Conservation (phyloP, 1,140 invertebrate species). For the Probaryconus sp. region DNA sequence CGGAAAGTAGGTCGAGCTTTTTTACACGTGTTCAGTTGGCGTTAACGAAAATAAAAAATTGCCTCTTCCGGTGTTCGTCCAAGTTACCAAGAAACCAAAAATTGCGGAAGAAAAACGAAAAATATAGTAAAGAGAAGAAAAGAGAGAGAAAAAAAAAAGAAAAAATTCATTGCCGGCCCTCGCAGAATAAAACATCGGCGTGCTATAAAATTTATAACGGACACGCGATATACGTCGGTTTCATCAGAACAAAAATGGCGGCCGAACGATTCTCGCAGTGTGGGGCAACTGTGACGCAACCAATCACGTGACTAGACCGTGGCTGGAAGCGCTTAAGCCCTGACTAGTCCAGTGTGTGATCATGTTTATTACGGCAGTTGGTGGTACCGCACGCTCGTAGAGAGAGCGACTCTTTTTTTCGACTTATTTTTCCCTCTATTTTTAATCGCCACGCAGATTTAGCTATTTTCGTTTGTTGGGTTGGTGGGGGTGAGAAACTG, state of each 20-base stretch:
- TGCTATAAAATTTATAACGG: conserved; percentile 30
- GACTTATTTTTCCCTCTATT: conserved; percentile 29
- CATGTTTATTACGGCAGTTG: conserved; percentile 74
- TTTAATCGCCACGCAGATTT: neutral
- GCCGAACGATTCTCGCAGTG: conserved; percentile 62
- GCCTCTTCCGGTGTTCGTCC: no score
- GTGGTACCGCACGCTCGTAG: conserved; percentile 59
- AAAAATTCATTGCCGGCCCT: no score
- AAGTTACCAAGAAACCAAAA: no score
- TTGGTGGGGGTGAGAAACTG: conserved; percentile 79
- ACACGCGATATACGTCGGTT: conserved; percentile 42
- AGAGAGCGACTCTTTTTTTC: conserved; percentile 48
- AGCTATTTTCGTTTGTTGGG: conserved; percentile 67
- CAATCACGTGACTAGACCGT: conserved; percentile 67
- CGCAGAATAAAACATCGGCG: no score
- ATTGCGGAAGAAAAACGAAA: no score
- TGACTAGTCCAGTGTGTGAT: conserved; percentile 76
- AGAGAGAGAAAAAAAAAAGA: neutral
- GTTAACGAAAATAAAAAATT: no score
- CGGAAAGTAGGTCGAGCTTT: no score
- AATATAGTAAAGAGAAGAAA: neutral
- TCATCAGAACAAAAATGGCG: conserved; percentile 71
- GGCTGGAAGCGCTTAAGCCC: conserved; percentile 64
- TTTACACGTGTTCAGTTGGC: no score
- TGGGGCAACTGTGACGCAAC: conserved; percentile 69